Conservation (phyloP, 2,888 invertebrate species). For the Proisotoma minuta region DNA sequence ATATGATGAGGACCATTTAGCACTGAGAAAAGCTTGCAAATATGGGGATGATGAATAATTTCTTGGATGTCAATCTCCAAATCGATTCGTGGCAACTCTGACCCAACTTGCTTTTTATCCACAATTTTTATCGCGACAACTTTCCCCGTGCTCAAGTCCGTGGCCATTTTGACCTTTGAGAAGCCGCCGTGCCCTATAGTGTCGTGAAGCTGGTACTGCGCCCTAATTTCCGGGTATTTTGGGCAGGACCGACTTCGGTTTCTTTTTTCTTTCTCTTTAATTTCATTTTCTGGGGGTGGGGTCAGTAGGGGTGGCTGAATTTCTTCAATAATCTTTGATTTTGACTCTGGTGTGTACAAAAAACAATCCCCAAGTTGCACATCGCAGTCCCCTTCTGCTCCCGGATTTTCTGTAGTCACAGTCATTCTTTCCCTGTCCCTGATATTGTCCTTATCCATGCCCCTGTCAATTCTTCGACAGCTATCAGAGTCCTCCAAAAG, state of each 20-base stretch:
- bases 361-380: too few relatives aligned
- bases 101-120: slow-evolving; percentile 68
- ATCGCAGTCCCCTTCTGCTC: too few relatives aligned
- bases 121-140: slow-evolving; percentile 77
- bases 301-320: not conserved
- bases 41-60: slow-evolving; percentile 65
- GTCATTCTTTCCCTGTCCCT: too few relatives aligned
- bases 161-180: slow-evolving; percentile 72
- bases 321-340: not conserved
- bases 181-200: slow-evolving; percentile 72
- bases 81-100: slow-evolving; percentile 67
- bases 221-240: slow-evolving; percentile 50
- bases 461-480: too few relatives aligned
- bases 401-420: too few relatives aligned
- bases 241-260: too few relatives aligned
- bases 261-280: not conserved
- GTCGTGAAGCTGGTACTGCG: slow-evolving; percentile 62
- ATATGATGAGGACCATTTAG: too few relatives aligned
- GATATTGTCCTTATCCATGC: too few relatives aligned
- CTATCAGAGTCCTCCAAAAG: too few relatives aligned
- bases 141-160: slow-evolving; percentile 68
- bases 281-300: not conserved
- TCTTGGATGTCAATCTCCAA: slow-evolving; percentile 69
- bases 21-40: slow-evolving; percentile 71
- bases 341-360: not conserved